Conservation (phyloP, 1,140 invertebrate species). For the Lamellibrachia luymesi region DNA sequence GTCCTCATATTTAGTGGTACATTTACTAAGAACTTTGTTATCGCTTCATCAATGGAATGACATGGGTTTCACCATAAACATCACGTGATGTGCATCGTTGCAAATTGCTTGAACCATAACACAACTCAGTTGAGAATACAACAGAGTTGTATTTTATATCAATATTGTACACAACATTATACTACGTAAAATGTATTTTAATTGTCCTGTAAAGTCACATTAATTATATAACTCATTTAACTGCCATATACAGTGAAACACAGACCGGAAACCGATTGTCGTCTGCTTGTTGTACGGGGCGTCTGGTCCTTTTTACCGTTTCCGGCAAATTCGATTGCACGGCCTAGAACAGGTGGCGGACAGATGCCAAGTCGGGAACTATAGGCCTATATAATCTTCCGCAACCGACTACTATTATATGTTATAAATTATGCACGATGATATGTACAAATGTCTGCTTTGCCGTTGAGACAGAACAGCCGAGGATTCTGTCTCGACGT, state of each 20-base stretch:
- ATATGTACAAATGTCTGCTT: neutral
- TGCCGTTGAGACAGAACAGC: neutral
- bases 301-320: neutral
- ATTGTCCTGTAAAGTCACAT: neutral
- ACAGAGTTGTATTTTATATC: neutral
- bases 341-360: neutral
- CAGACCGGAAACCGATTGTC: neutral
- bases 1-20: no score
- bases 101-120: neutral
- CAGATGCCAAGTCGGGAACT: neutral
- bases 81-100: neutral
- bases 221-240: neutral
- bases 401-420: neutral
- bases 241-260: neutral
- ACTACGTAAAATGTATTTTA: neutral
- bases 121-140: neutral
- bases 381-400: neutral
- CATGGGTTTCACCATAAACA: neutral
- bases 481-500: neutral
- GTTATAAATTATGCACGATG: neutral
- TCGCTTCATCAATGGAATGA: neutral
- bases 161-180: neutral
- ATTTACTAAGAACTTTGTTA: no score
- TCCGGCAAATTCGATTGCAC: neutral
- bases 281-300: neutral